A percentile compares a stretch with the other conserved stretches of the same genome.
Evolutionary conservation across 2,797 vertebrate species (phyloP).

Genomic region (Aphelocoma californica): DNA sequence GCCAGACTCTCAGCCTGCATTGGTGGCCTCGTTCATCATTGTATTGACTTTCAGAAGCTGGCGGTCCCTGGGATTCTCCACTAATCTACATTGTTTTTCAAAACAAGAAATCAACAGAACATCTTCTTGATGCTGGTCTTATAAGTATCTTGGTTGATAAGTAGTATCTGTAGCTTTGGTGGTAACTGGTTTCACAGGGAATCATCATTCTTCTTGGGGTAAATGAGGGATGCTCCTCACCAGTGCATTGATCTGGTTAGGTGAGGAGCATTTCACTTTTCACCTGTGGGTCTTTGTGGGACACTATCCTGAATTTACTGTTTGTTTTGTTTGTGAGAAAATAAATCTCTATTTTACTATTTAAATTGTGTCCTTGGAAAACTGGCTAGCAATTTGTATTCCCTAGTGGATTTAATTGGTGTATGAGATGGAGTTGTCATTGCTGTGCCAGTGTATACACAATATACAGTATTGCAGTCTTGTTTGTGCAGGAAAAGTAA

Average conservation of each 20-base stretch:
- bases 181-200: background rate
- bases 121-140: background rate
- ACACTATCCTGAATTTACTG: background rate
- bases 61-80: background rate
- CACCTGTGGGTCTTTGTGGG: background rate
- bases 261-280: accelerated
- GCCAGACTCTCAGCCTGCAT: background rate
- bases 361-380: background rate
- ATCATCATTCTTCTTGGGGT: accelerated
- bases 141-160: background rate
- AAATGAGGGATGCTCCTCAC: background rate
- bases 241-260: background rate
- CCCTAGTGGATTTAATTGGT: background rate
- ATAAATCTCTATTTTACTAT: background rate
- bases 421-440: background rate
- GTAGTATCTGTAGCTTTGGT: background rate
- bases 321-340: background rate
- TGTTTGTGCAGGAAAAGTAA: background rate
- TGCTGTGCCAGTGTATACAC: background rate
- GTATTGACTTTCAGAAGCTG: background rate
- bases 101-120: background rate
- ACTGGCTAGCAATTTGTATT: background rate
- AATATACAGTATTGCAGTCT: background rate
- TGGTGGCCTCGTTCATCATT: background rate
- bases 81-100: background rate